A percentile compares a stretch with the other conserved stretches of the same genome.
Evolutionary conservation across 2,888 invertebrate species (phyloP).

Genomic region (Itoplectis maculator): DNA sequence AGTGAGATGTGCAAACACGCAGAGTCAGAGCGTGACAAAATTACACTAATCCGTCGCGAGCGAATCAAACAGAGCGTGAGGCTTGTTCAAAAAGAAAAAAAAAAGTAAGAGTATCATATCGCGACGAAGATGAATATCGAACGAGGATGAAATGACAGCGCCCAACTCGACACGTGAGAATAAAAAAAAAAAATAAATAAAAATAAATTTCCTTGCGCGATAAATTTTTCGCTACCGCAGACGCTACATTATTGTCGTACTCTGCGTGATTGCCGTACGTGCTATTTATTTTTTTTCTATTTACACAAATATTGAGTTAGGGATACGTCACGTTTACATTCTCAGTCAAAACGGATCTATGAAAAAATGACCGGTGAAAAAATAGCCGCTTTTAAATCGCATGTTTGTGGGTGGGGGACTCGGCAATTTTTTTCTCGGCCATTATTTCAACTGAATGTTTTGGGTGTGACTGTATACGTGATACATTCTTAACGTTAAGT

Average conservation of each 20-base stretch:
- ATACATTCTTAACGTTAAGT: slow-evolving; percentile 17
- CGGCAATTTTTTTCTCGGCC: too few species aligned
- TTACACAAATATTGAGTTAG: slow-evolving; percentile 39
- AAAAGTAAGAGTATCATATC: slow-evolving; percentile 73
- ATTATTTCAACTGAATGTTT: too few species aligned
- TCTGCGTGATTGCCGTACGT: slow-evolving; percentile 33
- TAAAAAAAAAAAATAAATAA: slow-evolving; percentile 17
- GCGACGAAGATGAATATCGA: slow-evolving; percentile 74
- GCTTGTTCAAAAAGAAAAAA: slow-evolving; percentile 69
- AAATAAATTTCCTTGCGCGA: slow-evolving; percentile 2
- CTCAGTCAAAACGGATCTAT: too few species aligned
- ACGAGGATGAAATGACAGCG: slow-evolving; percentile 41
- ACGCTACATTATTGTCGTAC: slow-evolving; percentile 37
- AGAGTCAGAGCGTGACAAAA: slow-evolving; percentile 80
- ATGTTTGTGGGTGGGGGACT: too few species aligned
- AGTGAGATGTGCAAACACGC: slow-evolving; percentile 49
- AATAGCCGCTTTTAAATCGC: too few species aligned
- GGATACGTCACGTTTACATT: too few species aligned
- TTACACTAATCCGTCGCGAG: slow-evolving; percentile 73
- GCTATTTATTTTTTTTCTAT: slow-evolving; percentile 45
- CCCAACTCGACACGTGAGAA: slow-evolving; percentile 31
- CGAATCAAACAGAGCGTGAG: slow-evolving; percentile 78
- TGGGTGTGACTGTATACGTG: too few species aligned
- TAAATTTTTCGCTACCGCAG: slow-evolving; percentile 21
- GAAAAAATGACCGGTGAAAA: too few species aligned